These are phyloP conservation scores for Pammene aurita DNA, from an alignment of 2,888 invertebrate genomes.

Conservation along the genomic window DNA sequence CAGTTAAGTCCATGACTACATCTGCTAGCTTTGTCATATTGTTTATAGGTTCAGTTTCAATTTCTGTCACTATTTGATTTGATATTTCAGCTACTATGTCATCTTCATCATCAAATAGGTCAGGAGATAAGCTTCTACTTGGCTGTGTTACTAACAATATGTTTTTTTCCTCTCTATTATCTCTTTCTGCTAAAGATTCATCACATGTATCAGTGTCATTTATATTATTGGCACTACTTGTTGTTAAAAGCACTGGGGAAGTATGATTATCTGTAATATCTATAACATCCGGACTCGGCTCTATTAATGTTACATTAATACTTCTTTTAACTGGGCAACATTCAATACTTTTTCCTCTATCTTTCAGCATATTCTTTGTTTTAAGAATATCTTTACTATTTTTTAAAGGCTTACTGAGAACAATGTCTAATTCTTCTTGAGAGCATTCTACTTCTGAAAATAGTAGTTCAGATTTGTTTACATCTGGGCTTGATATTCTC, in stretches of 20 bases:
- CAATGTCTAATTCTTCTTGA: constrained; percentile 65
- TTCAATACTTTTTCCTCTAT: constrained; percentile 13
- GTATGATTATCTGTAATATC: background rate
- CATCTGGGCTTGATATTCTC: constrained; percentile 81
- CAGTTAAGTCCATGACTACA: constrained; percentile 61
- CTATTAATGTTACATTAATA: constrained; percentile 21
- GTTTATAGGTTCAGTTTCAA: background rate
- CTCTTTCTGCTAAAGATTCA: constrained; percentile 15
- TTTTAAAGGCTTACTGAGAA: constrained; percentile 67
- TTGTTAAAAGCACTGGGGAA: background rate
- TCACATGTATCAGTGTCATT: constrained; percentile 7
- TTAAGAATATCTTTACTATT: constrained; percentile 56
- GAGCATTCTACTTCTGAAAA: constrained; percentile 65
- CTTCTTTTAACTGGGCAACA: constrained; percentile 20
- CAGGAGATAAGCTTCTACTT: constrained; percentile 70
- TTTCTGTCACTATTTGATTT: constrained; percentile 18
- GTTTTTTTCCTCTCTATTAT: constrained; percentile 35
- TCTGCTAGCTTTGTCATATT: constrained; percentile 45
- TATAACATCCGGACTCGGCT: constrained; percentile 14
- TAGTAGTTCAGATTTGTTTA: constrained; percentile 51
- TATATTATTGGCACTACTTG: background rate
- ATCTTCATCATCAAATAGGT: constrained; percentile 76
- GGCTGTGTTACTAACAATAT: constrained; percentile 37
- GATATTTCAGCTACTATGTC: constrained; percentile 34
- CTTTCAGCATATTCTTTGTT: constrained; percentile 42